Evolutionary conservation across 2,113 vertebrate genomes (phyloP), one percentile per base, ranked within the genome.

Genomic region (Syngnathus scovelli): DNA sequence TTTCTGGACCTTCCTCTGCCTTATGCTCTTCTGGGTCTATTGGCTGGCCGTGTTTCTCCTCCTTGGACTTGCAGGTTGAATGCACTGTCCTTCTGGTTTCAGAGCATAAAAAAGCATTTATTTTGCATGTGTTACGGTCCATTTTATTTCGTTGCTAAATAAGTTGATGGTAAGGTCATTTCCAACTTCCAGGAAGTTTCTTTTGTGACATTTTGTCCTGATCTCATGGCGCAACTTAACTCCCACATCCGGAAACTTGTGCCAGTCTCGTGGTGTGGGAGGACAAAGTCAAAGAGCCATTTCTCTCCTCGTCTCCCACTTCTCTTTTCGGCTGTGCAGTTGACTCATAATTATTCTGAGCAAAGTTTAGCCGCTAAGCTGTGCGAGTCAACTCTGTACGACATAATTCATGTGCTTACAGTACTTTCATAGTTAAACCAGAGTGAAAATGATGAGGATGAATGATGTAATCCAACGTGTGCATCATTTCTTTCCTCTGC

Each of bases 1-100:
- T 10, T 93, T 99, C 80, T 98, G 96, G 96, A 98, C 96, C 18
- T 98, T 98, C 81, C 88, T 98, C 78, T 92, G 92, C 72, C 94
- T 99, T 78, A 90, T 96, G 76, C 74, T 96, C 11, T 99, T 99
- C 88, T 99, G 97, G 97, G 84, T 88, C 0, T 99, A 96, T 83
- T 99, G 97, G 97, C 92, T 98, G 61, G 90, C 88, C 52, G 93
- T 97, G 52, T 87, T 99, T 39, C 93, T 99, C 68, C 95, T 95
- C 81, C 93, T 99, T 36, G 97, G 96, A 66, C 94, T 93, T 38
- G 79, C 95, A 86, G 97, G 97, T 98, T 21, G n/a, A 21, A 54
- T 54, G 23, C 41, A 18, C 4, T 15, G 15, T n/a, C 19, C 19
- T 64, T 27, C 33, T 15, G 13, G 6, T 48, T 33, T 2, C 38